Evolutionary conservation across 2,113 vertebrate species (phyloP).

Genomic region (Brachyistius frenatus): DNA sequence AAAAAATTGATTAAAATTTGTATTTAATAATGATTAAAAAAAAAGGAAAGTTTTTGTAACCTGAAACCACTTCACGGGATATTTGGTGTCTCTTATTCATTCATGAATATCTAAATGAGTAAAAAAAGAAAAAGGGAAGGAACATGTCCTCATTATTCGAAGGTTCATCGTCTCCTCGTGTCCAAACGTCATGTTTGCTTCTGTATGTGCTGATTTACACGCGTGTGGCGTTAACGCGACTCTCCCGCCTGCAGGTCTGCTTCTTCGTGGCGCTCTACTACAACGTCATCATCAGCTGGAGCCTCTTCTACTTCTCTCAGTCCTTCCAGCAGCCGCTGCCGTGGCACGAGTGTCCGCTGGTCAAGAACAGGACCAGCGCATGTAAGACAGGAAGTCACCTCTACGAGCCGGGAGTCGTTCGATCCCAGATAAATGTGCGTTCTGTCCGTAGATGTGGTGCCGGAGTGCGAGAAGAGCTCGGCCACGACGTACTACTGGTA

Average conservation of each 20-base stretch:
- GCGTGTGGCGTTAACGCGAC: background rate
- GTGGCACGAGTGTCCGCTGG: slow-evolving; percentile 95
- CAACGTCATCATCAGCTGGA: slow-evolving; percentile 99
- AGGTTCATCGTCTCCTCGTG: background rate
- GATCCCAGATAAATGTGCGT: background rate
- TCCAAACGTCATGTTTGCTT: background rate
- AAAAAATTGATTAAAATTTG: too few relatives aligned
- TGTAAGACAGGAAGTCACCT: slow-evolving; percentile 84
- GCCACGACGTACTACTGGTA: slow-evolving; percentile 99
- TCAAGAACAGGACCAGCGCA: slow-evolving; percentile 91
- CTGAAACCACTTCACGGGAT: too few relatives aligned
- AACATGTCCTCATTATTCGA: too few relatives aligned
- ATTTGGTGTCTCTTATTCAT: too few relatives aligned
- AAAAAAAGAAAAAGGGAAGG: too few relatives aligned
- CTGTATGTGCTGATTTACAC: background rate
- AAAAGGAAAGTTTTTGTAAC: too few relatives aligned
- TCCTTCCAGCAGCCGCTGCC: slow-evolving; percentile 97
- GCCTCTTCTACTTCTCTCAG: slow-evolving; percentile 98
- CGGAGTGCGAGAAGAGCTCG: slow-evolving; percentile 97
- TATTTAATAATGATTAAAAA: too few relatives aligned
- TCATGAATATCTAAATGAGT: too few relatives aligned
- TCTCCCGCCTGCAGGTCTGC: slow-evolving; percentile 87
- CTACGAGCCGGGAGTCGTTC: too few relatives aligned
- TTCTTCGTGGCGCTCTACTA: slow-evolving; percentile 98
- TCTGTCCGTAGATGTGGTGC: slow-evolving; percentile 87